Percentiles rank a stretch among this genome's conserved stretches.
Evolutionary conservation across 2,113 vertebrate genomes (phyloP).

Genomic region (Pandion haliaetus): DNA sequence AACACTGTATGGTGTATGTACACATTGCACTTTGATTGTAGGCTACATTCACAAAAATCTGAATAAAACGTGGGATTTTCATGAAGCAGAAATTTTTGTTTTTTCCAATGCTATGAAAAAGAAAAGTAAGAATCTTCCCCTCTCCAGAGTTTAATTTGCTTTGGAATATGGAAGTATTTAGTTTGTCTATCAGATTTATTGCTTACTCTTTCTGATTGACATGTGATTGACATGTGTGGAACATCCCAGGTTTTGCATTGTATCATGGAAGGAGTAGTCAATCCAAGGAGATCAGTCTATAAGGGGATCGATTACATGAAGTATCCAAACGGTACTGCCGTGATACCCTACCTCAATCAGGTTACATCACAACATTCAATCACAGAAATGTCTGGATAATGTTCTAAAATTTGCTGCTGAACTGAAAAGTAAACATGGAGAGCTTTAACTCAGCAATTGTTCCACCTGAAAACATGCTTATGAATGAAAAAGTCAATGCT

Average conservation of each 20-base stretch:
- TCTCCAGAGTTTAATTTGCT: not conserved
- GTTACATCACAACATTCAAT: not conserved
- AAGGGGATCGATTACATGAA: not conserved
- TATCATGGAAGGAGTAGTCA: not conserved
- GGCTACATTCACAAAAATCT: not conserved
- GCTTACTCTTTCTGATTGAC: not conserved
- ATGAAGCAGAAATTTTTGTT: not conserved
- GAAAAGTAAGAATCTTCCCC: not conserved
- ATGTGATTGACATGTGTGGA: not conserved
- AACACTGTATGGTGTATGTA: not conserved
- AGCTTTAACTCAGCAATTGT: not conserved
- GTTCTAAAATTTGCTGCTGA: not conserved
- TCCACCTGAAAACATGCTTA: not conserved
- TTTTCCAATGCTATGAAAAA: not conserved
- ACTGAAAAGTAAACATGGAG: not conserved
- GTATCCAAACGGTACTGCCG: rapidly evolving
- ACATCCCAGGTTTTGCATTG: not conserved
- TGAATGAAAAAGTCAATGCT: not conserved
- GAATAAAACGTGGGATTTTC: not conserved
- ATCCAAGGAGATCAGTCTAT: too few relatives aligned
- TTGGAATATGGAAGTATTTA: not conserved
- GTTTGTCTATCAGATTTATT: not conserved
- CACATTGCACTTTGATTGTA: not conserved
- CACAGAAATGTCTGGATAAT: not conserved
- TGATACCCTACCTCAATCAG: not conserved